phyloP scores from a whole-genome alignment of 1,140 invertebrate genomes.

The Drosophila lacteicornis region DNA sequence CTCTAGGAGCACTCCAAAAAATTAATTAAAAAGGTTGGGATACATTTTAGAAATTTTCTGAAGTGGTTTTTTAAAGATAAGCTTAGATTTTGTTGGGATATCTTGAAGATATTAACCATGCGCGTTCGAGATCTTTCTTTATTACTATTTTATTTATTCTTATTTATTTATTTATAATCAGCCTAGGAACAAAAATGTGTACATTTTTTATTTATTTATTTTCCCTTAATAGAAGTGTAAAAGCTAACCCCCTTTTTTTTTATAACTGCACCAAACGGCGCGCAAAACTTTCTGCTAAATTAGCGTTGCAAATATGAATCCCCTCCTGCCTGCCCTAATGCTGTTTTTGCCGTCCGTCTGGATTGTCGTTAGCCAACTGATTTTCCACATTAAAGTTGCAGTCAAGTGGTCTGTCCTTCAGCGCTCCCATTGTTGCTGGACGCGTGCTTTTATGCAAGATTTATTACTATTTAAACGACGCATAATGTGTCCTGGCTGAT shows the following conservation, averaged over 20 bases:
- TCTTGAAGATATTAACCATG: no score
- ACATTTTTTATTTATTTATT: not conserved
- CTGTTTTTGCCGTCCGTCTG: conserved; percentile 9
- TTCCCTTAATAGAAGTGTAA: not conserved
- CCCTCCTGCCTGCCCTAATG: conserved; percentile 17
- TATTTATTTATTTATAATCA: not conserved
- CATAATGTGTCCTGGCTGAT: conserved; percentile 76
- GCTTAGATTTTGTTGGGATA: no score
- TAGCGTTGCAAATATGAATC: conserved; percentile 74
- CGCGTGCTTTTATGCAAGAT: conserved; percentile 78
- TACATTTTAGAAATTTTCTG: not conserved
- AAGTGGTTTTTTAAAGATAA: not conserved
- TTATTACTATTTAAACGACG: conserved; percentile 83
- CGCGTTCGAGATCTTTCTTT: no score
- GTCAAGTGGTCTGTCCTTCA: conserved; percentile 46
- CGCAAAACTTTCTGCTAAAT: conserved; percentile 64
- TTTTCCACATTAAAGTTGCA: conserved; percentile 80
- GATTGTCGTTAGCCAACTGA: conserved; percentile 71
- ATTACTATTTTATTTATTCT: no score
- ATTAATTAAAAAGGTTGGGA: not conserved
- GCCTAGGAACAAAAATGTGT: not conserved
- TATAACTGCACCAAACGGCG: conserved; percentile 30
- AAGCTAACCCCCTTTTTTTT: not conserved
- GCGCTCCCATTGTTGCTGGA: conserved; percentile 38
- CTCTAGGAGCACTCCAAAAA: conserved; percentile 3